Evolutionary conservation across 2,113 vertebrate genomes (phyloP).

Genomic region (Pogonocichla stellata): DNA sequence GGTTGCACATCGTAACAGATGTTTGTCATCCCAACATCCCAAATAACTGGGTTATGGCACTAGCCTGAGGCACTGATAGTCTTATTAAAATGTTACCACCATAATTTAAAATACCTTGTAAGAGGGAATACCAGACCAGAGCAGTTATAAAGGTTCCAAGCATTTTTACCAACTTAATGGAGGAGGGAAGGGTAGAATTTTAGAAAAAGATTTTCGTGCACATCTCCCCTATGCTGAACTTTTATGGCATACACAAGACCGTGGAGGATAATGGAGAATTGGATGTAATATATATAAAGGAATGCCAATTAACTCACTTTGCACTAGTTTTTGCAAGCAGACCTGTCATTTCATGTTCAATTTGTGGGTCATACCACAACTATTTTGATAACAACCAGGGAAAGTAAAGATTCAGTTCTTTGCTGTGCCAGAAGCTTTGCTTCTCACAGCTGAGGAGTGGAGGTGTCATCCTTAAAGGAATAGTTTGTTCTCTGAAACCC

Average conservation of each 20-base stretch:
- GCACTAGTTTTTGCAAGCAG: not conserved
- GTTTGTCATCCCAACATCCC: not conserved
- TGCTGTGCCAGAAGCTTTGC: not conserved
- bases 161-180: not conserved
- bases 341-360: not conserved
- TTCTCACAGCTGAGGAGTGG: not conserved
- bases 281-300: not conserved
- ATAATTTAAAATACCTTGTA: not conserved
- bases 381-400: not conserved
- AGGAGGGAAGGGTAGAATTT: not conserved
- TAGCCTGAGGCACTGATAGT: not conserved
- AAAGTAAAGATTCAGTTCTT: not conserved
- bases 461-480: not conserved
- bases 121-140: not conserved
- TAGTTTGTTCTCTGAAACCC: not conserved
- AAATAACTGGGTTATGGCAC: not conserved
- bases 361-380: not conserved
- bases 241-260: not conserved
- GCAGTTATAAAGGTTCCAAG: not conserved
- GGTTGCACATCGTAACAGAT: not conserved
- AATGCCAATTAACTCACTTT: not conserved
- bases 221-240: not conserved
- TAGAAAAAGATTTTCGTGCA: not conserved
- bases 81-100: slow-evolving; percentile 16
- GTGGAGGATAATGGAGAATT: not conserved